These are phyloP conservation scores for Premnoplex brunnescens DNA, from an alignment of 2,797 vertebrate genomes.

Conservation along the genomic window DNA sequence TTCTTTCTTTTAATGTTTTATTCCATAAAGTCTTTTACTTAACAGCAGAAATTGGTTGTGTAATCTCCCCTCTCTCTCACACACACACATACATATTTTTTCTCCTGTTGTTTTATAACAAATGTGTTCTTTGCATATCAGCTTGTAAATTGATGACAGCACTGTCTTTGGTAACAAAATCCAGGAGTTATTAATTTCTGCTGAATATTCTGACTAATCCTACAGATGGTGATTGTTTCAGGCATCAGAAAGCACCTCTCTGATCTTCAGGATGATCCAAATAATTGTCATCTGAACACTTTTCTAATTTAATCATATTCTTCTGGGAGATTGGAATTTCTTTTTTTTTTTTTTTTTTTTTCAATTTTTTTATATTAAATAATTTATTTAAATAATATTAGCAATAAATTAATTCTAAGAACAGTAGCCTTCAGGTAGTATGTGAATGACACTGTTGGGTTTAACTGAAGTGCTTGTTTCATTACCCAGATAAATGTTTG, in stretches of 20 bases:
- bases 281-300: neutral
- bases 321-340: neutral
- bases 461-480: neutral
- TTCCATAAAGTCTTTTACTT: constrained; percentile 28
- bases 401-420: neutral
- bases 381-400: neutral
- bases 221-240: neutral
- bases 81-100: neutral
- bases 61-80: neutral
- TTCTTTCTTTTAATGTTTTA: constrained; percentile 30
- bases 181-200: constrained; percentile 3
- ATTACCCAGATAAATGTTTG: neutral
- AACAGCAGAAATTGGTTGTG: neutral
- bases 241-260: neutral
- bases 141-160: neutral
- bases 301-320: neutral
- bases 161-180: neutral
- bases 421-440: neutral
- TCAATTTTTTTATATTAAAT: neutral
- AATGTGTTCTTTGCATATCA: neutral
- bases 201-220: constrained; percentile 24
- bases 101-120: constrained; percentile 12
- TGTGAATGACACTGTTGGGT: neutral
- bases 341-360: no score
- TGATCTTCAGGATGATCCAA: neutral